Base-by-base conservation (phyloP, 1,140 invertebrate species). In the honey bee (Apis mellifera) region DNA sequence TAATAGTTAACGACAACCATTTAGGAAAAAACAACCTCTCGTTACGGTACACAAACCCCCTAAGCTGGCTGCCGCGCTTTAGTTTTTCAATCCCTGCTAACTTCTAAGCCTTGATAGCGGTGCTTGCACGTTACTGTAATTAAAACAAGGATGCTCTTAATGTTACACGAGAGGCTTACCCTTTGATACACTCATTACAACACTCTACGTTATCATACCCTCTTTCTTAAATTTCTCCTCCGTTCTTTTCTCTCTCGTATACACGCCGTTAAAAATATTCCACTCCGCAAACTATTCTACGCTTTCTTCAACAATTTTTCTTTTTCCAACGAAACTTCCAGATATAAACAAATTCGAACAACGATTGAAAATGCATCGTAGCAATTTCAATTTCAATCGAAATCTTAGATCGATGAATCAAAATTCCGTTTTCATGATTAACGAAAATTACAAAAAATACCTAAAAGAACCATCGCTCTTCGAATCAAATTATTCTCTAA, bases 91-190 rank as follows among this genome's bases (percentile, higher is more conserved):
- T 32, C 74, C 17, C 54, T 65, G 26, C 50, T 76, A 76, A 65
- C 50, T 76, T 76, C 60, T 76, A 76, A 76, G 50, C 74, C 60
- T 65, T 76, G 62, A 76, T 65, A 74, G 55, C 26, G 60, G 60
- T 65, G 21, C 74, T 76, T 76, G 60, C 50, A 76, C 48, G 52
- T 12, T 54, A 50, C 50, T 48, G 74, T 76, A 76, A 76, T 76
- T 76, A 76, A 65, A 76, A 54, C 60, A 76, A 65, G 48, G 74
- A 65, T 54, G 62, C 52, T 54, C 62, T 76, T 65, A 65, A 76
- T 11, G 74, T 54, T 54, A n/a, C 74, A 54, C 60, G 19, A 32
- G 62, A 48, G 60, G 4, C 52, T 52, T 54, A 76, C 74, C 50
- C 74, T 76, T 76, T 76, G 50, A 54, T 50, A 52, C 60, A n/a